Evolutionary conservation across 2,113 vertebrate species (phyloP), one percentile per base, ranked within the genome.

Genomic region (Apaloderma vittatum): DNA sequence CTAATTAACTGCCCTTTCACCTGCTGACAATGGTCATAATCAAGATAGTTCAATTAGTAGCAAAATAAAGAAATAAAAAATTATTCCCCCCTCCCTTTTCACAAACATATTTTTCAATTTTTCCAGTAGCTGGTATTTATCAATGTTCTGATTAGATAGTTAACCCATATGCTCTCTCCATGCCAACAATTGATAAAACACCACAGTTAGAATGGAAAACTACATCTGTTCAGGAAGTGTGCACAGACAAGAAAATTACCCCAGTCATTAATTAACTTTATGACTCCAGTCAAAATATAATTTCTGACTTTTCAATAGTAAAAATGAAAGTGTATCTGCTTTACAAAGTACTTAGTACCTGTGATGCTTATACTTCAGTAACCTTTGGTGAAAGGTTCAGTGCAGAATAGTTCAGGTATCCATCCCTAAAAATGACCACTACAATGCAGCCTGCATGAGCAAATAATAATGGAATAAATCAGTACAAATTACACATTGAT

Each of bases 221-320:
- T 43, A 73, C 55, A 52, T 85, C 58, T 96, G 66, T 76, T 81
- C 71, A 88, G 90, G 86, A 96, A 94, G 74, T 73, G 51, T 66
- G 58, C 43, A 78, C 37, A 57, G 55, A 93, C 62, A 94, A 87
- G 79, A 91, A 96, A 95, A 86, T 96, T 22, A 83, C 27, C 93
- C 63, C 84, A 95, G 90, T 98, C 89, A 92, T 84, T 91, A 92
- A 80, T 95, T 97, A 93, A 74, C 55, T 78, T 51, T 36, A 16
- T 45, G 40, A 58, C 48, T 70, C 65, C 40, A 70, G 40, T 32
- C 51, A 81, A 74, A 80, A 84, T 34, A 26, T 91, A 7, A 71
- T 62, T 86, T 85, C 34, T 77, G 36, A 88, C 51, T 95, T 85
- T 93, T 95, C 61, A 97, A 45, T 52, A 80, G 61, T 62, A 88